A percentile compares a stretch with the other conserved stretches of the same genome.
These are phyloP conservation scores for Meiosimyza decipiens DNA, from an alignment of 2,888 invertebrate species.

Conservation along the genomic window DNA sequence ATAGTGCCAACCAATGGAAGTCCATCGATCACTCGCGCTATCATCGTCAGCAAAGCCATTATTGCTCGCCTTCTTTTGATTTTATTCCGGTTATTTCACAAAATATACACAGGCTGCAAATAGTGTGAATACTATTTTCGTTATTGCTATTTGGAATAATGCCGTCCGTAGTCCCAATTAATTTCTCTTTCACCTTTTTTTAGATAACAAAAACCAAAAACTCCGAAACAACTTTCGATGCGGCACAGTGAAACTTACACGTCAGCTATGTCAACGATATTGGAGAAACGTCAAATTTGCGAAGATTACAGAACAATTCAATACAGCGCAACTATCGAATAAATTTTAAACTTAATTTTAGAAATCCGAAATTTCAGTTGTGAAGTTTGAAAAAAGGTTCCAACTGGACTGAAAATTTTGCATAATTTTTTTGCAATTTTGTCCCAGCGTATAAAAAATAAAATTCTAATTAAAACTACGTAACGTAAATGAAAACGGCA, in stretches of 20 bases:
- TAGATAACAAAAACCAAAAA: slow-evolving; percentile 23
- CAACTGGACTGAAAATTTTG: too few species aligned
- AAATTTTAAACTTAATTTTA: too few species aligned
- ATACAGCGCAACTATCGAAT: too few species aligned
- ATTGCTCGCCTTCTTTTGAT: slow-evolving; percentile 53
- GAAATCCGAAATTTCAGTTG: too few species aligned
- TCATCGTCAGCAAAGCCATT: slow-evolving; percentile 98
- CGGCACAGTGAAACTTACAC: slow-evolving; percentile 43
- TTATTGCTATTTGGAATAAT: not conserved
- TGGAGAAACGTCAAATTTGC: slow-evolving; percentile 40
- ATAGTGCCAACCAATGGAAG: slow-evolving; percentile 95
- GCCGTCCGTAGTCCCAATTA: slow-evolving; percentile 16
- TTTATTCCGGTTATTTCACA: slow-evolving; percentile 15
- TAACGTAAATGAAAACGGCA: too few species aligned
- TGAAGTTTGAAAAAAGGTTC: too few species aligned
- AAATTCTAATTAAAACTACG: too few species aligned
- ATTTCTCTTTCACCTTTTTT: slow-evolving; percentile 3
- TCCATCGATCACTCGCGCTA: slow-evolving; percentile 94
- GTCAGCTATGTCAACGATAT: slow-evolving; percentile 50
- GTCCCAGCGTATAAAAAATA: too few species aligned
- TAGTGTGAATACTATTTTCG: slow-evolving; percentile 10
- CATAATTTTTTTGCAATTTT: too few species aligned
- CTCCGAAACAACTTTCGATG: slow-evolving; percentile 13
- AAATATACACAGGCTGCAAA: not conserved
- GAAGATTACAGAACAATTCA: too few species aligned